Evolutionary conservation across 2,888 invertebrate genomes (phyloP).

Genomic region (Cosmopolites sordidus): DNA sequence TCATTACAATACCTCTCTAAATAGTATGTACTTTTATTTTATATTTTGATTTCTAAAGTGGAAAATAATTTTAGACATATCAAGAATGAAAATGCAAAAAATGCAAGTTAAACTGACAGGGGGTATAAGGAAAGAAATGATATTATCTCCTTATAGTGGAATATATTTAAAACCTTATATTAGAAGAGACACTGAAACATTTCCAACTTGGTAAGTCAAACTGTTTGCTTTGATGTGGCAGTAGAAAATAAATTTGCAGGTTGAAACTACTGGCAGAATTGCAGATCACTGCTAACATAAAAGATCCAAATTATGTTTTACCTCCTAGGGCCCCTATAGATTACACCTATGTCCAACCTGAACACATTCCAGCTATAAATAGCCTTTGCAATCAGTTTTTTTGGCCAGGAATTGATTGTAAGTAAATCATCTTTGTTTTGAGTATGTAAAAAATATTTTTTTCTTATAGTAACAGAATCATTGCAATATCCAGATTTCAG

Average conservation of each 20-base stretch:
- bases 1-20: constrained; percentile 45
- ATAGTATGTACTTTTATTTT: constrained; percentile 34
- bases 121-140: constrained; percentile 43
- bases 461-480: constrained; percentile 77
- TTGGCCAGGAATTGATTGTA: constrained; percentile 91
- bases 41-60: too few species aligned
- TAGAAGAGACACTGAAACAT: constrained; percentile 61
- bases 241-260: constrained; percentile 6
- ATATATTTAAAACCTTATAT: constrained; percentile 80
- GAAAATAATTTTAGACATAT: constrained; percentile 37
- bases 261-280: constrained; percentile 65
- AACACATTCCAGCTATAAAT: constrained; percentile 85
- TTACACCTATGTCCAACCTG: constrained; percentile 82
- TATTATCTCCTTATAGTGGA: constrained; percentile 67
- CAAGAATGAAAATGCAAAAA: constrained; percentile 33
- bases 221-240: background rate
- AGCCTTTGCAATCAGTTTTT: constrained; percentile 77
- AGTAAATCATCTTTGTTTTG: constrained; percentile 45
- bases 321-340: constrained; percentile 63
- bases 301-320: constrained; percentile 35
- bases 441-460: background rate
- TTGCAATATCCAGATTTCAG: constrained; percentile 90
- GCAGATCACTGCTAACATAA: constrained; percentile 53
- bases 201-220: constrained; percentile 60
- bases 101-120: constrained; percentile 41